Conservation (phyloP, 2,888 invertebrate genomes). For the Cantharis nigra region DNA sequence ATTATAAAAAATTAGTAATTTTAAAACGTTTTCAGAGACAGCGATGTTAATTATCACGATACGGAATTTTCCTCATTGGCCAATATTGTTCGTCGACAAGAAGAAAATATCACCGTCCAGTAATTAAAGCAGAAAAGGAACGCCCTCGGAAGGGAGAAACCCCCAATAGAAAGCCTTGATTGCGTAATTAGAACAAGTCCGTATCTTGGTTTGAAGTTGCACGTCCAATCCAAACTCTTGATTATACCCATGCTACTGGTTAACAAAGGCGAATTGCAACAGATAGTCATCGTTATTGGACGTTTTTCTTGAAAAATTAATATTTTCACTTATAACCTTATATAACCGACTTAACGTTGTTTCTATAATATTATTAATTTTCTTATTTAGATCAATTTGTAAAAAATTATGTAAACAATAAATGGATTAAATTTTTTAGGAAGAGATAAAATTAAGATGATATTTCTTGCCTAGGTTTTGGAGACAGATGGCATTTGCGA, state of each 20-base stretch:
- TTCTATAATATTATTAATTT: too few species aligned
- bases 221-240: constrained; percentile 48
- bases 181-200: constrained; percentile 56
- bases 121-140: constrained; percentile 52
- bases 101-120: constrained; percentile 40
- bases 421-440: neutral
- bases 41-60: neutral
- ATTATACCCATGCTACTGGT: constrained; percentile 48
- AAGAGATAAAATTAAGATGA: neutral
- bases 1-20: neutral
- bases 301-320: neutral
- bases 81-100: constrained; percentile 7
- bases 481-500: constrained; percentile 49
- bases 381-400: too few species aligned
- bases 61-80: constrained; percentile 8
- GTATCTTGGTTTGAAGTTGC: constrained; percentile 44
- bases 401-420: neutral
- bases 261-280: constrained; percentile 33
- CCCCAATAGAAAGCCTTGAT: constrained; percentile 54
- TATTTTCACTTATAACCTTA: neutral
- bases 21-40: neutral
- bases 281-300: constrained; percentile 19
- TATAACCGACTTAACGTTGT: too few species aligned
- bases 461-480: neutral
- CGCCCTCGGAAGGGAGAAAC: constrained; percentile 45